Evolutionary conservation across 2,113 vertebrate species (phyloP), one percentile per base, ranked within the genome.

Genomic region (Rhea pennata): DNA sequence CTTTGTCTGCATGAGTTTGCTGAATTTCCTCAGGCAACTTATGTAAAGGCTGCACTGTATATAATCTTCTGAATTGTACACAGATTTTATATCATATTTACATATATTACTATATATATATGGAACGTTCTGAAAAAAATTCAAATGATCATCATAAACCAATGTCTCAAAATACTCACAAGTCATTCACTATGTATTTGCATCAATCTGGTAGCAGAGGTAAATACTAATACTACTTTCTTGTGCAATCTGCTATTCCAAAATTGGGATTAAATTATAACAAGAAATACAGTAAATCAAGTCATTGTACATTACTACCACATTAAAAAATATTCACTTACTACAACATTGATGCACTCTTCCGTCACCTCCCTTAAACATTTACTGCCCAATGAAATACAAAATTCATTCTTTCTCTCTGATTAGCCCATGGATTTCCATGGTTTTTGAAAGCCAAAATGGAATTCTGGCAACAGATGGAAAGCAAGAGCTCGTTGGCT

Each of bases 11-110:
- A 93, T 84, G 89, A 95, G 88, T 67, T 93, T 56, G 72, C 40
- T 74, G 40, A 61, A 58, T 93, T 88, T 92, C 62, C 95, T 92
- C 76, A 95, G 62, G 79, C 82, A 93, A 78, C 16, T 70, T 92
- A 74, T 23, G 90, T 88, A 90, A 93, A 96, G 92, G 95, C 88
- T 94, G 92, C 85, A 77, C 67, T 95, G 67, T 81, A 91, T 92
- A 67, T 24, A 74, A 90, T 91, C 56, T 73, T 92, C 85, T 82
- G 92, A 85, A 50, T 87, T 67, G 61, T 53, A 64, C 12, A 81
- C 59, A 92, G 90, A 36, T 86, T 95, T 78, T 81, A 89, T 92
- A 81, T 80, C 31, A 19, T 97, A 96, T 96, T 97, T 97, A 98
- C 90, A 97, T 85, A 93, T 87, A 53, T 90, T 95, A 88, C 71